Evolutionary conservation across 2,888 invertebrate genomes (phyloP).

Genomic region (Magallana nippona): DNA sequence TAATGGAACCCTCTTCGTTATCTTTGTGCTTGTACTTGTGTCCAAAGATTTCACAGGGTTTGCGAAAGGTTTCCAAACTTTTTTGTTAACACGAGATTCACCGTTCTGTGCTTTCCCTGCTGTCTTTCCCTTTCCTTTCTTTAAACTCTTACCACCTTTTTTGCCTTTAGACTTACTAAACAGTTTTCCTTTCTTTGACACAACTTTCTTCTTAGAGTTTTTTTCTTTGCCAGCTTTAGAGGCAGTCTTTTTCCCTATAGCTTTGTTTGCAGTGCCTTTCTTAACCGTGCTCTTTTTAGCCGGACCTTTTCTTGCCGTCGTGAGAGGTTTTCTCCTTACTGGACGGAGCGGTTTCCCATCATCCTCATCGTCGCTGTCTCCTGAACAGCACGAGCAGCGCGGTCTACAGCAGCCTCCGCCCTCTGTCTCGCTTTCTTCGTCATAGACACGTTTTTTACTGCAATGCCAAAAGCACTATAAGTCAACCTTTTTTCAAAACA

Average conservation of each 20-base stretch:
- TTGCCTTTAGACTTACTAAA: background rate
- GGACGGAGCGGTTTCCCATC: background rate
- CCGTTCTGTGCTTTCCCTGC: background rate
- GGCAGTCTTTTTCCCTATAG: background rate
- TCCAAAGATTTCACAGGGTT: too few relatives aligned
- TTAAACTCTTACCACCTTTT: background rate
- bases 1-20: too few relatives aligned
- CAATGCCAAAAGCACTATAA: background rate
- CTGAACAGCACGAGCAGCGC: background rate
- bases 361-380: background rate
- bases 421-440: background rate
- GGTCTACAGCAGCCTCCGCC: background rate
- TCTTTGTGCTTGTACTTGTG: too few relatives aligned
- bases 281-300: background rate
- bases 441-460: conserved; percentile 9
- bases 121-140: background rate
- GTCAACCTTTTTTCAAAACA: background rate
- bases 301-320: background rate
- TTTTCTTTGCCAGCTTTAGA: background rate
- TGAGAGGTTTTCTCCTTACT: background rate
- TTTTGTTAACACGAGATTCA: too few relatives aligned
- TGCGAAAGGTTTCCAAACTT: too few relatives aligned
- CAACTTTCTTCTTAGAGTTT: background rate
- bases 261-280: too few relatives aligned
- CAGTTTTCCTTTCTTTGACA: background rate